Conservation (phyloP, 2,888 invertebrate species). For the Andrena haemorrhoa region DNA sequence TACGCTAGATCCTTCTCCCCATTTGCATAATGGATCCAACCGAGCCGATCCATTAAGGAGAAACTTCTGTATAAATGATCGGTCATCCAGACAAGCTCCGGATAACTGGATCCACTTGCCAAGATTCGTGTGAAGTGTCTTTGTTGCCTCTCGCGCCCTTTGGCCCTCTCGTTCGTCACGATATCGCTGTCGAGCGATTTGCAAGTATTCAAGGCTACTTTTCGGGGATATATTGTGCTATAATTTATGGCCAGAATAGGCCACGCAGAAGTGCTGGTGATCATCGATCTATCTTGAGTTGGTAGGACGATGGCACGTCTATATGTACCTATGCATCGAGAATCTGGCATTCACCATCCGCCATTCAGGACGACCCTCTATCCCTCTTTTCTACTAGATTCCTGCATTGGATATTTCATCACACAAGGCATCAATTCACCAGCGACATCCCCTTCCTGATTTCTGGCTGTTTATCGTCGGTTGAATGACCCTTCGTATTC, state of each 20-base stretch:
- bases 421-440: constrained; percentile 59
- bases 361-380: constrained; percentile 47
- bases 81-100: constrained; percentile 28
- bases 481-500: neutral
- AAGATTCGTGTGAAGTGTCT: constrained; percentile 29
- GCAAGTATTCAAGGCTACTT: constrained; percentile 70
- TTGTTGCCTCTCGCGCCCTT: constrained; percentile 30
- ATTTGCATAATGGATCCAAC: constrained; percentile 66
- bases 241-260: constrained; percentile 68
- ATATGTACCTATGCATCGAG: constrained; percentile 35
- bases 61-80: constrained; percentile 58
- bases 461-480: constrained; percentile 17
- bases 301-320: constrained; percentile 38
- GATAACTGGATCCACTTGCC: constrained; percentile 38
- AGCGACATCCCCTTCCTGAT: constrained; percentile 42
- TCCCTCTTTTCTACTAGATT: constrained; percentile 35
- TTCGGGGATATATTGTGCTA: constrained; percentile 61
- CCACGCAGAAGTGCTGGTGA: constrained; percentile 43
- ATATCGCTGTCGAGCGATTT: constrained; percentile 38
- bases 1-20: constrained; percentile 13
- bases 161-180: constrained; percentile 16
- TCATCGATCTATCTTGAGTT: constrained; percentile 63
- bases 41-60: constrained; percentile 67
- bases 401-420: constrained; percentile 53
- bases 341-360: constrained; percentile 51